These are phyloP conservation scores for Falco naumanni DNA, from an alignment of 2,797 vertebrate species.

Conservation along the genomic window DNA sequence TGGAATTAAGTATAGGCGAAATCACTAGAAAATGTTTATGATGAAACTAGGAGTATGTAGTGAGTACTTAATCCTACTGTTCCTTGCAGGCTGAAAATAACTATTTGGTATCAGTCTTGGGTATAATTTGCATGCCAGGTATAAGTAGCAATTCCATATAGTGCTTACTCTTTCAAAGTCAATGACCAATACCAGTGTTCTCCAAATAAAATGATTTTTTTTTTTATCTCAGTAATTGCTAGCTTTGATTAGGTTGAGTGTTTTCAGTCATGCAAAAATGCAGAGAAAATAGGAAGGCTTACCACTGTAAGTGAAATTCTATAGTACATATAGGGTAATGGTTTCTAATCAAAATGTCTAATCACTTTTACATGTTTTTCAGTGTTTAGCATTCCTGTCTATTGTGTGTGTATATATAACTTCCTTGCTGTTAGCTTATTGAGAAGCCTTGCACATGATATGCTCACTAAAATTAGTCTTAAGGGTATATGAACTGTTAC, in stretches of 20 bases:
- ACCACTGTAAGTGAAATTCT: neutral
- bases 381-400: neutral
- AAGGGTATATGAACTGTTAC: neutral
- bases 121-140: neutral
- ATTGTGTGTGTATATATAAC: rapidly evolving
- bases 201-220: neutral
- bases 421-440: neutral
- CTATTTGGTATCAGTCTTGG: neutral
- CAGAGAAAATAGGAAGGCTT: neutral
- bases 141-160: neutral
- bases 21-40: neutral
- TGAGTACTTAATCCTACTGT: neutral
- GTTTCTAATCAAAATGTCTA: neutral
- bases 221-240: neutral
- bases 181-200: neutral
- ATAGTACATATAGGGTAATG: neutral
- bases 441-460: neutral
- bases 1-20: neutral
- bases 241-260: neutral
- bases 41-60: neutral
- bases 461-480: neutral
- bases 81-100: neutral
- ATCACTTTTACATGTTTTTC: neutral
- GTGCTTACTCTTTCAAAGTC: neutral
- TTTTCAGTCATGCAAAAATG: neutral